Evolutionary conservation across 2,888 invertebrate genomes (phyloP), one percentile per base, ranked within the genome.

Genomic region (Nymphalis c-album): DNA sequence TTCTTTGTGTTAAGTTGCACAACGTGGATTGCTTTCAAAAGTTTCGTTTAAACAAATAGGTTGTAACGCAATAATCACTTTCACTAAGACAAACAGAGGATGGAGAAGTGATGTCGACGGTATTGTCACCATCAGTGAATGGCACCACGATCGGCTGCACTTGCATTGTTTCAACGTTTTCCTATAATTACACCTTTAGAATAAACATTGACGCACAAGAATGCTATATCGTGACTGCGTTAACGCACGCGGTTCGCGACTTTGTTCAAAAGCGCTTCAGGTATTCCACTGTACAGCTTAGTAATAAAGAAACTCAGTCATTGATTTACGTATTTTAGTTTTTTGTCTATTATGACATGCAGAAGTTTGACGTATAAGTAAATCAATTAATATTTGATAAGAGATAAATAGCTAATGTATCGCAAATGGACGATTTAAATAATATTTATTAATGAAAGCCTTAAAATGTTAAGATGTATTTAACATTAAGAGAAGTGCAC

Each of bases 61-160:
- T 75, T 76, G 75, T 74, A 79, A 78, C 80, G 83, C 80, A 86
- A 88, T 85, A 86, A 85, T 86, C 77, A 80, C 85, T 87, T 87
- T 89, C 88, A 80, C 88, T 81, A 80, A 83, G 78, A 85, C 86
- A 88, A 89, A 89, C 85, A 87, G 82, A 89, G 89, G 89, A 90
- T 88, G 85, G 84, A 85, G 84, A 76, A 40, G 40, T 40, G 10
- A 17, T 31, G 53, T 20, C 20, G 51, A 51, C 78, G 74, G 82
- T 79, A 86, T 87, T 86, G 88, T 85, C 87, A 82, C 82, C 81
- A 78, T 74, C 74, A 74, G 74, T 75, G 80, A 72, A 81, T 78
- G 77, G 78, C 76, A 78, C 77, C 74, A 77, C 75, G 73, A 74
- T 74, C 74, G 73, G 75, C 73, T 76, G 75, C 78, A 80, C 77